Evolutionary conservation across 2,113 vertebrate genomes (phyloP), one percentile per base, ranked within the genome.

Genomic region (Addax nasomaculatus): DNA sequence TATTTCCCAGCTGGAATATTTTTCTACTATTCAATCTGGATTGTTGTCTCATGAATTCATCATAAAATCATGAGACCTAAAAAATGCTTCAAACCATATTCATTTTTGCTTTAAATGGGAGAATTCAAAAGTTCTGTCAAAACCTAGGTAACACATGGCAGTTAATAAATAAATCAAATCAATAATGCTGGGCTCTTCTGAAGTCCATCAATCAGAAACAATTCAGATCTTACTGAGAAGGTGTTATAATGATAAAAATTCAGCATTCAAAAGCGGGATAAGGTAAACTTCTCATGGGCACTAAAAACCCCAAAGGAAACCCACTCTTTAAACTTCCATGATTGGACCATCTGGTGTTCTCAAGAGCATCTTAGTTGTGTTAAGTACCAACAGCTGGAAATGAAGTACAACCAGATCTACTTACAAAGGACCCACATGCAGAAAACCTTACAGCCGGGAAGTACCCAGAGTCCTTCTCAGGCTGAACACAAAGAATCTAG

Each of bases 361-460:
- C 90, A 95, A 96, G 95, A 94, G 62, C 94, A 76, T 97, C 96
- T 97, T 57, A 89, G 85, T 95, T 95, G 79, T 91, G 39, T 95
- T 97, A 97, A 95, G 94, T 49, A 91, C 43, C 96, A 83, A 93
- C 96, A 97, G 97, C 97, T 98, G 96, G 96, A 94, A 90, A 93
- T 58, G 85, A 97, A 97, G 96, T 95, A 90, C 70, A 84, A 80
- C 83, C 95, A 90, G 94, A 64, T 95, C 94, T 90, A 79, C 92
- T 93, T 90, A 96, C 91, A 90, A 7, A 33, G 89, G 86, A 84
- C 67, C 81, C 30, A 64, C 78, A 88, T 39, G 43, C 25, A 67
- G 13, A 45, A 95, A 64, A 53, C n/a, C 47, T 57, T 0, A 47
- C 36, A n/a, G n/a, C 64, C 13, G 1, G 13, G 13, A 86, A 5